Evolutionary conservation across 2,797 vertebrate species (phyloP).

Genomic region (Ptychobarbus kaznakovi): DNA sequence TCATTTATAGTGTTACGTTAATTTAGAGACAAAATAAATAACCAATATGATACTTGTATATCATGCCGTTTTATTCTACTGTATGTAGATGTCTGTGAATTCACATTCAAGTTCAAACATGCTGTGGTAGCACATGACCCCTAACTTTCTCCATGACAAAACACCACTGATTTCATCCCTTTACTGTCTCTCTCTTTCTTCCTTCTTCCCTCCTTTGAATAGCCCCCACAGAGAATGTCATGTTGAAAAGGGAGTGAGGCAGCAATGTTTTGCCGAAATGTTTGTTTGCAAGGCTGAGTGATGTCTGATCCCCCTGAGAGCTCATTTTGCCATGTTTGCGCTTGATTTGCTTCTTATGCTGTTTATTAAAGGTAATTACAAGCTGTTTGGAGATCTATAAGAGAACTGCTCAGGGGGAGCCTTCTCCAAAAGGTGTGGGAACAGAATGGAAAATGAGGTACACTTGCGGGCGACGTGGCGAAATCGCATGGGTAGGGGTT

Average conservation of each 20-base stretch:
- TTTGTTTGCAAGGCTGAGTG: constrained; percentile 75
- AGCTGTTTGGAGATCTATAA: constrained; percentile 87
- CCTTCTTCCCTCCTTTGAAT: constrained; percentile 22
- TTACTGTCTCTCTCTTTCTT: background rate
- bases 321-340: constrained; percentile 84
- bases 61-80: background rate
- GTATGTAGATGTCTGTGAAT: background rate
- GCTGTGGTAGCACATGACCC: background rate
- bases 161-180: background rate
- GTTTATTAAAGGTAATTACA: constrained; percentile 89
- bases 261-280: constrained; percentile 60
- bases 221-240: constrained; percentile 48
- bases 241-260: constrained; percentile 47
- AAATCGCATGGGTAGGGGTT: constrained; percentile 47
- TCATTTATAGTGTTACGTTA: background rate
- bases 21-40: background rate
- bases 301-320: constrained; percentile 75
- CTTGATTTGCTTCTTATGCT: constrained; percentile 86
- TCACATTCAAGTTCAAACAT: constrained; percentile 8
- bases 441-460: constrained; percentile 71
- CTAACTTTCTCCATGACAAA: constrained; percentile 10
- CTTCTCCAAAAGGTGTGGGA: constrained; percentile 67
- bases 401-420: constrained; percentile 64
- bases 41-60: background rate
- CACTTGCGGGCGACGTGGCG: constrained; percentile 54